Conservation (phyloP, 2,113 vertebrate species). For the Serinus canaria region DNA sequence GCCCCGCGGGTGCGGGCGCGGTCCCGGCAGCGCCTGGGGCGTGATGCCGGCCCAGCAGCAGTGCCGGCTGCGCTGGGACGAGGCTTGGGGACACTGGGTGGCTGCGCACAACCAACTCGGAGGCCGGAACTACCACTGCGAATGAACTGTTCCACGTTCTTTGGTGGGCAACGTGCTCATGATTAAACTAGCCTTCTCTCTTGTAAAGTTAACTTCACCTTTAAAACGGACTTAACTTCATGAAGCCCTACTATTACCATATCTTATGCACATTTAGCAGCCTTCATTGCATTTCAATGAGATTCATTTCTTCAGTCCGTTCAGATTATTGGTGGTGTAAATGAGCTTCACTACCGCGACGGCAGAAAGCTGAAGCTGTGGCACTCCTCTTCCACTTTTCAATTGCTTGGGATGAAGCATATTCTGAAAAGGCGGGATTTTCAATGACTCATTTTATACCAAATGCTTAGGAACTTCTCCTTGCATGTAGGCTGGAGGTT, state of each 20-base stretch:
- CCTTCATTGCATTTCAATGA: not conserved
- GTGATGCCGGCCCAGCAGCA: not conserved
- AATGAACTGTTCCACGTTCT: not conserved
- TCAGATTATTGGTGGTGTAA: not conserved
- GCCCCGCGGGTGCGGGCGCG: not conserved
- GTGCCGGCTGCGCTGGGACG: rapidly evolving
- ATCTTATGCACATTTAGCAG: not conserved
- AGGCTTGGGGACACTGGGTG: rapidly evolving
- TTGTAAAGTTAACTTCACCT: not conserved
- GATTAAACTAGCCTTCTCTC: not conserved
- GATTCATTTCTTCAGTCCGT: not conserved
- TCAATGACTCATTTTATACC: not conserved
- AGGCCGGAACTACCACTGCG: rapidly evolving
- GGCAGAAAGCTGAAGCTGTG: not conserved
- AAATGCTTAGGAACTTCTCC: not conserved
- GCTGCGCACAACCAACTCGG: rapidly evolving
- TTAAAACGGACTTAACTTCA: not conserved
- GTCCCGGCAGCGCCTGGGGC: not conserved
- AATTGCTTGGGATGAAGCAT: not conserved
- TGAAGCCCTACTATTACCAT: not conserved
- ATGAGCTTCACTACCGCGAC: not conserved
- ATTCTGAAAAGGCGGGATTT: not conserved
- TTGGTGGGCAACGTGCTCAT: not conserved
- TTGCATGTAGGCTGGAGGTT: not conserved
- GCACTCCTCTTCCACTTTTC: not conserved